phyloP scores from a whole-genome alignment of 2,888 invertebrate species.

The Anticlea derivata region DNA sequence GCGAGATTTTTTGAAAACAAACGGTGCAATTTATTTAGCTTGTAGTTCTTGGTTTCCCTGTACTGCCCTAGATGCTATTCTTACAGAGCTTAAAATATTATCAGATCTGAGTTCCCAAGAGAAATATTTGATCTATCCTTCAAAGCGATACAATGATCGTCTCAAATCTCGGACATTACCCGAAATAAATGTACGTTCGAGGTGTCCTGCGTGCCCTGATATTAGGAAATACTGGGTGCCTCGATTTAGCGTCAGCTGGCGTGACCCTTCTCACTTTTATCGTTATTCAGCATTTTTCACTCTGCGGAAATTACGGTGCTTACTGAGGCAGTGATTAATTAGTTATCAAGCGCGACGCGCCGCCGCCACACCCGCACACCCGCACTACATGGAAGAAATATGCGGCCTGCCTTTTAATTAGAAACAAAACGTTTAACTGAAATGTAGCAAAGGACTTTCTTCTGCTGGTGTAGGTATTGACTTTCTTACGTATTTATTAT shows the following conservation, averaged over 20 bases:
- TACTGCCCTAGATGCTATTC: no score
- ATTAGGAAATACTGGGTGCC: constrained; percentile 27
- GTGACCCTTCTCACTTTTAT: constrained; percentile 70
- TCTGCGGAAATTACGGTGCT: constrained; percentile 65
- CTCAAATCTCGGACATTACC: constrained; percentile 22
- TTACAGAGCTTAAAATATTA: no score
- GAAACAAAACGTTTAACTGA: not conserved
- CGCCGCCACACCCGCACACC: constrained; percentile 20
- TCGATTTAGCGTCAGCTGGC: constrained; percentile 36
- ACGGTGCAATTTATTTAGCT: no score
- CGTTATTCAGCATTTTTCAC: constrained; percentile 72
- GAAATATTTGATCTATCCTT: not conserved
- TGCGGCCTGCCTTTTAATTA: constrained; percentile 29
- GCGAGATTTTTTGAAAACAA: not conserved
- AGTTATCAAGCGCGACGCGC: constrained; percentile 50
- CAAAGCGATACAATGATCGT: constrained; percentile 3
- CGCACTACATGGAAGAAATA: constrained; percentile 34
- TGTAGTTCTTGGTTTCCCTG: no score
- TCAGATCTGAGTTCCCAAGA: no score
- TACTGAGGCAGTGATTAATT: constrained; percentile 71
- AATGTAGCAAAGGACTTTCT: not conserved
- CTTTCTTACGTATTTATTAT: no score
- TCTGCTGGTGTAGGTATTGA: no score
- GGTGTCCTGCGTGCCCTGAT: constrained; percentile 33
- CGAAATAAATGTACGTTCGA: constrained; percentile 19